phyloP scores from a whole-genome alignment of 1,140 invertebrate genomes.

The Drosophila navojoa region DNA sequence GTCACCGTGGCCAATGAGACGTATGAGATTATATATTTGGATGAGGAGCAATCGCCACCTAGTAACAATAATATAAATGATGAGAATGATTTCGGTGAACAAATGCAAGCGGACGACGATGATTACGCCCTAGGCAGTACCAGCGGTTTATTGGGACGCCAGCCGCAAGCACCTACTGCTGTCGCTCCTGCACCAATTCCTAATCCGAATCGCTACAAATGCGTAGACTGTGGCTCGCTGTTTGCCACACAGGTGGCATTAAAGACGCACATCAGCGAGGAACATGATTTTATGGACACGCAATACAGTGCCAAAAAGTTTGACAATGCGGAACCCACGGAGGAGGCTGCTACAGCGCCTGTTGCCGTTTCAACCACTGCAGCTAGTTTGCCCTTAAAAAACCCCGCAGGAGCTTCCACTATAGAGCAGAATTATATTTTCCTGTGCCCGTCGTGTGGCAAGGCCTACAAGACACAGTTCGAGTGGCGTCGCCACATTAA shows the following conservation, averaged over 20 bases:
- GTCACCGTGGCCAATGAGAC: constrained; percentile 70
- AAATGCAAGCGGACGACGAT: constrained; percentile 73
- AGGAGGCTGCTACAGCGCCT: constrained; percentile 3
- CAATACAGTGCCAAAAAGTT: constrained; percentile 38
- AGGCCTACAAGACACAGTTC: constrained; percentile 70
- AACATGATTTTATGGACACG: constrained; percentile 56
- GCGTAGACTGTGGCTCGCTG: constrained; percentile 64
- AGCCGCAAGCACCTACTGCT: constrained; percentile 2
- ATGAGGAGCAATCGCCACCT: constrained; percentile 52
- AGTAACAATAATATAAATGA: constrained; percentile 44
- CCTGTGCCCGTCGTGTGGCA: constrained; percentile 72
- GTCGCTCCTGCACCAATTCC: neutral
- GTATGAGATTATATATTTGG: constrained; percentile 74
- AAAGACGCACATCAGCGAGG: constrained; percentile 63
- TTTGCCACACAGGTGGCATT: constrained; percentile 60
- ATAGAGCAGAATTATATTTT: constrained; percentile 76
- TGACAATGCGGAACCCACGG: constrained; percentile 27
- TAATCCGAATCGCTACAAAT: constrained; percentile 57
- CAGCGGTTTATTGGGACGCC: neutral
- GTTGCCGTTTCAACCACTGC: neutral
- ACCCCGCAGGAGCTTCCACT: constrained; percentile 32
- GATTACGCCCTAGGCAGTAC: constrained; percentile 32
- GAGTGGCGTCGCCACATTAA: constrained; percentile 82
- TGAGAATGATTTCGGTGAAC: constrained; percentile 70
- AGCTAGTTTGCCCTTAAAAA: neutral